Conservation (phyloP, 2,797 vertebrate species). For the Halcyon chelicuti region DNA sequence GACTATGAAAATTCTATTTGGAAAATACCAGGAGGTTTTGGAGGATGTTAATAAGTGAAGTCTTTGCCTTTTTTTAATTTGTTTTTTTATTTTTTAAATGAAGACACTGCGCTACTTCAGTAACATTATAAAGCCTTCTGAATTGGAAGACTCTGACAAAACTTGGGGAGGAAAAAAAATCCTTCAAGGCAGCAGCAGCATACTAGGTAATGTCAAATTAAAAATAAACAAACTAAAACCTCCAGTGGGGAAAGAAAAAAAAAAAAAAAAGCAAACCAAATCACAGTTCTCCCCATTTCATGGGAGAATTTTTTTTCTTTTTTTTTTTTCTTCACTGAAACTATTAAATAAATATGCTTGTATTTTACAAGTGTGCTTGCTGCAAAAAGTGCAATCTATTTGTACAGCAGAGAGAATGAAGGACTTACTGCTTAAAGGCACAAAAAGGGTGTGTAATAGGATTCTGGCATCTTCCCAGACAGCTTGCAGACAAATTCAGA, state of each 20-base stretch:
- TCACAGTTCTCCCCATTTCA: not conserved
- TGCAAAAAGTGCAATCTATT: slow-evolving; percentile 75
- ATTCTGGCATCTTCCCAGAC: slow-evolving; percentile 74
- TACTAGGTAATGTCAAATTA: slow-evolving; percentile 14
- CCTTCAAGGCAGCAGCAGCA: not conserved
- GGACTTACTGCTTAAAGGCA: slow-evolving; percentile 72
- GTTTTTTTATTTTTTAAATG: not conserved
- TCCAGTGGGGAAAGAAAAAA: not conserved
- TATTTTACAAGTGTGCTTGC: slow-evolving; percentile 58
- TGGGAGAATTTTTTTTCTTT: not conserved
- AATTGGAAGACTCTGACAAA: not conserved
- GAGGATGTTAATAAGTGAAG: not conserved
- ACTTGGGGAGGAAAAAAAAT: not conserved
- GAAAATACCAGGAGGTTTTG: not conserved
- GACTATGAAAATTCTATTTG: slow-evolving; percentile 9
- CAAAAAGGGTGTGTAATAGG: slow-evolving; percentile 73
- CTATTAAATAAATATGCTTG: slow-evolving; percentile 61
- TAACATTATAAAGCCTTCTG: not conserved
- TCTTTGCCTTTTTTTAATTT: not conserved
- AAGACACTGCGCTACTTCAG: not conserved
- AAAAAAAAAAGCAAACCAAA: not conserved
- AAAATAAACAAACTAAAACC: slow-evolving; percentile 13
- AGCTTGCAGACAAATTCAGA: slow-evolving; percentile 75
- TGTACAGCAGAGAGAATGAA: slow-evolving; percentile 70
- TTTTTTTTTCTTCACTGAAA: slow-evolving; percentile 19